Evolutionary conservation across 2,113 vertebrate genomes (phyloP).

Genomic region (Oryctolagus cuniculus): DNA sequence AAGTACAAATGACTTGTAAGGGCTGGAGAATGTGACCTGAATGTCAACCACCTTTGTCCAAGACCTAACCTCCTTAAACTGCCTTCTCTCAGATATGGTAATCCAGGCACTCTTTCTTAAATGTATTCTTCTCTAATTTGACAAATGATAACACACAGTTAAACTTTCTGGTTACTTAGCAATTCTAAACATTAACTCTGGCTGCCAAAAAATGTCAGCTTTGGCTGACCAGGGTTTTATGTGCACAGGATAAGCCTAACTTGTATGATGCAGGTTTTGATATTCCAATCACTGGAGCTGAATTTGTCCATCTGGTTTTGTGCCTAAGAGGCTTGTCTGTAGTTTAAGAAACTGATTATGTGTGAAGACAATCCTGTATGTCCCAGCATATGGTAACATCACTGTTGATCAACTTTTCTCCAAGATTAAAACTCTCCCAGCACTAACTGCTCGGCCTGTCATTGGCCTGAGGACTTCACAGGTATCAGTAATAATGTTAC

Average conservation of each 20-base stretch:
- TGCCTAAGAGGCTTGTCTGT: background rate
- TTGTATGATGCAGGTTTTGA: background rate
- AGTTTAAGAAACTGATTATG: background rate
- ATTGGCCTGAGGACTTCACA: background rate
- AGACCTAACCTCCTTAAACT: background rate
- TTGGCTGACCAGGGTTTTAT: background rate
- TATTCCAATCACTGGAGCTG: background rate
- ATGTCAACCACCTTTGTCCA: background rate
- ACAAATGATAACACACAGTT: conserved; percentile 8
- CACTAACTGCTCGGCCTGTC: background rate
- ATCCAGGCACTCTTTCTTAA: background rate
- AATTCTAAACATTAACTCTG: conserved; percentile 8
- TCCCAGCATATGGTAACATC: background rate
- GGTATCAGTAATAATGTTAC: background rate
- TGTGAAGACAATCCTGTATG: background rate
- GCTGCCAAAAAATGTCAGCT: conserved; percentile 9
- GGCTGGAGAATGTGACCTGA: background rate
- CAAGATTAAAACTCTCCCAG: background rate
- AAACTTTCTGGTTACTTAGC: conserved; percentile 24
- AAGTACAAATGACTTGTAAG: background rate
- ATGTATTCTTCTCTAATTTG: background rate
- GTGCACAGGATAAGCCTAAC: background rate
- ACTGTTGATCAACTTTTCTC: background rate
- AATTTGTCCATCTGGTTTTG: background rate
- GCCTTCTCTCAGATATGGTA: background rate